These are phyloP conservation scores for Chaenodraco wilsoni DNA, from an alignment of 2,797 vertebrate species.

Conservation along the genomic window DNA sequence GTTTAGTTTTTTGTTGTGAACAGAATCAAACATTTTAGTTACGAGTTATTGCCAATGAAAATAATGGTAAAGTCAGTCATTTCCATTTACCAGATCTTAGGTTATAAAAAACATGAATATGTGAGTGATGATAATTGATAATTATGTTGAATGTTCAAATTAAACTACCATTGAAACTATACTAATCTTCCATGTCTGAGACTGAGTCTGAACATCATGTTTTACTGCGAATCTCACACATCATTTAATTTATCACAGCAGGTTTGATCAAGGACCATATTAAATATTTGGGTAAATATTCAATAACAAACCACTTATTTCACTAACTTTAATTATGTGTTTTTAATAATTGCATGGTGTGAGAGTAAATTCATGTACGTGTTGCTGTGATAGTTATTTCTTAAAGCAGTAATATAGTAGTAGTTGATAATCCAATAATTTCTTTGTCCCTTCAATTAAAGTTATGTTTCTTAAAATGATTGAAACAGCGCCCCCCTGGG, in stretches of 20 bases:
- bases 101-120: slow-evolving; percentile 73
- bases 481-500: background rate
- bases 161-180: slow-evolving; percentile 83
- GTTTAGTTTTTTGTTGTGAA: slow-evolving; percentile 47
- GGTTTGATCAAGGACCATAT: background rate
- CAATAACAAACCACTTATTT: background rate
- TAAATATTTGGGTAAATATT: background rate
- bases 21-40: slow-evolving; percentile 44
- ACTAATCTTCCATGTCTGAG: slow-evolving; percentile 19
- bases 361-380: no score
- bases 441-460: no score
- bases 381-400: no score
- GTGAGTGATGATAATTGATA: slow-evolving; percentile 77
- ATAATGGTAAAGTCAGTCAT: slow-evolving; percentile 45
- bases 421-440: no score
- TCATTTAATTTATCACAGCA: background rate
- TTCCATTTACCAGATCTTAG: slow-evolving; percentile 55
- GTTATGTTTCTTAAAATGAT: background rate
- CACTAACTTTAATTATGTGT: background rate
- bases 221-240: background rate
- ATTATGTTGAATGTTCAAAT: slow-evolving; percentile 85
- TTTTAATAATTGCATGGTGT: no score
- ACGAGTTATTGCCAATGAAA: slow-evolving; percentile 40
- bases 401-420: no score
- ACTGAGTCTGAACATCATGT: slow-evolving; percentile 17